Percentiles rank a stretch among this genome's conserved stretches.
These are phyloP conservation scores for Numida meleagris DNA, from an alignment of 2,113 vertebrate genomes.

Conservation along the genomic window DNA sequence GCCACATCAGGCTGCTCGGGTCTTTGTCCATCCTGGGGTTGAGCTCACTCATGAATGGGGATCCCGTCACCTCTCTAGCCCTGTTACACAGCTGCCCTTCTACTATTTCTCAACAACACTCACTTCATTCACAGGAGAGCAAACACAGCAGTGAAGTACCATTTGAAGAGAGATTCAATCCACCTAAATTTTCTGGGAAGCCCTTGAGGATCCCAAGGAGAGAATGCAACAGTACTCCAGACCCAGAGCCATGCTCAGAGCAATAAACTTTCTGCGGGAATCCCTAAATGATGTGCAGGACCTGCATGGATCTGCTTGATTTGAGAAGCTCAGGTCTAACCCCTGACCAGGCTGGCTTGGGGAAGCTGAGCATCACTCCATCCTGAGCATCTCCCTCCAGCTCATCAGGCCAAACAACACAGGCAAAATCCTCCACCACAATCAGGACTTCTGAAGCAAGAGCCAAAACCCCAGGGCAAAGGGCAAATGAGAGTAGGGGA, in stretches of 20 bases:
- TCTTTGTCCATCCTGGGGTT: not conserved
- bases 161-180: not conserved
- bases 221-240: not conserved
- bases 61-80: not conserved
- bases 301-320: not conserved
- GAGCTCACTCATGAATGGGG: not conserved
- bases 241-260: not conserved
- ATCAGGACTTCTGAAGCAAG: not conserved
- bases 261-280: not conserved
- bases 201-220: not conserved
- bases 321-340: not conserved
- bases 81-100: not conserved
- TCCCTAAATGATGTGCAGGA: not conserved
- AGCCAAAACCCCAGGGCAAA: not conserved
- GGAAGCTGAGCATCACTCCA: not conserved
- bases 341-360: not conserved
- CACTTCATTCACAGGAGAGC: not conserved
- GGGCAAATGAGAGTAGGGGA: not conserved
- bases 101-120: not conserved
- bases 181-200: not conserved
- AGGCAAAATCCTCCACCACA: not conserved
- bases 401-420: not conserved
- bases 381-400: not conserved
- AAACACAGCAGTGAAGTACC: not conserved
- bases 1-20: not conserved